Base-by-base conservation (phyloP, 30 jellyfish, hydroid and myxozoan genomes). In the Aurelia coerulea region DNA sequence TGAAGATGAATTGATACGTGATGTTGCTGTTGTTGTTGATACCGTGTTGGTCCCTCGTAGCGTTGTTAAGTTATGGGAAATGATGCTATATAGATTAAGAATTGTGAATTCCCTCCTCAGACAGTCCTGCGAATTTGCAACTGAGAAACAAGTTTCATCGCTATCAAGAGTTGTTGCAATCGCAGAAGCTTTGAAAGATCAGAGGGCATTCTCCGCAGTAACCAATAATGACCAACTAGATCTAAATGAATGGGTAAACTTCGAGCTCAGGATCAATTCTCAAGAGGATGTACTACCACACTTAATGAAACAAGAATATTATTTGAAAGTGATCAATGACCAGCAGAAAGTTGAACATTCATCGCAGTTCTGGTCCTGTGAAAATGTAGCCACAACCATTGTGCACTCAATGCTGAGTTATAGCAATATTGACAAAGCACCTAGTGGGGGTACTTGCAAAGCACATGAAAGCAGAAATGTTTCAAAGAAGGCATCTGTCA, bases 241-340 rank as follows among this genome's bases (percentile, higher is more conserved):
- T 18, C 53, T 42, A 15, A 56, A 9, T 1, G 52, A 19, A 12
- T 84, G 93, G 93, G 39, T 84, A 18, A 65, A 73, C 16, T 74
- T 84, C 34, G 93, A 84, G 59, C 39, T 84, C 17, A 62, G 29
- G 51, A 33, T 41, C 8, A 62, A 51, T 41, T 67, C 68, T 29
- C 11, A 29, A 15, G 54, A 29, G 4, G 93, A 84, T 64, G 4
- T 37, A 13, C 10, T 84, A 37, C 73, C 87, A 10, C 32, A 41
- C 15, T 73, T 13, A 62, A 66, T 71, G 68, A 84, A 84, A 39
- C 72, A 63, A 60, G 86, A 74, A 11, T 84, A 72, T 33, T 84
- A 34, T 52, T 63, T 34, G 13, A 10, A 78, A 15, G 58, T 84
- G 4, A 84, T 73, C 66, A 54, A 73, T 62, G 17, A 53, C 51